Conservation (phyloP, 2,888 invertebrate genomes). For the Nomada fucata region DNA sequence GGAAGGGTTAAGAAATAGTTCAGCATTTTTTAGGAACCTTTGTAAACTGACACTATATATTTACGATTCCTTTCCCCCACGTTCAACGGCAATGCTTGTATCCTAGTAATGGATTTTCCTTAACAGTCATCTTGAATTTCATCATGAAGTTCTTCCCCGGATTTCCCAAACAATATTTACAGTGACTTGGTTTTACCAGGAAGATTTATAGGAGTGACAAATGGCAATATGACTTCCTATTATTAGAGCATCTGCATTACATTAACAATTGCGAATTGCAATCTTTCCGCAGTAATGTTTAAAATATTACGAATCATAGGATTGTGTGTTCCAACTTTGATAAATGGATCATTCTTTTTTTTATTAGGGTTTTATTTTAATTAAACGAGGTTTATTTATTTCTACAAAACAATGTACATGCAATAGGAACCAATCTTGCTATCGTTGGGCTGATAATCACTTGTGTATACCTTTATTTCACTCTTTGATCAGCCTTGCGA, state of each 20-base stretch:
- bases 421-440: not conserved
- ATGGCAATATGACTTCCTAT: not conserved
- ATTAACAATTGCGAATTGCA: not conserved
- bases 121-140: slow-evolving; percentile 2
- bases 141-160: not conserved
- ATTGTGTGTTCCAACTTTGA: not conserved
- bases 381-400: no score
- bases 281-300: not conserved
- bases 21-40: no score
- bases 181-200: not conserved
- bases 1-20: no score
- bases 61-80: not conserved
- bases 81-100: not conserved
- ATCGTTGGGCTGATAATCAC: not conserved
- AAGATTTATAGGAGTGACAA: not conserved
- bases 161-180: not conserved
- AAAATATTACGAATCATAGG: not conserved
- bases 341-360: no score
- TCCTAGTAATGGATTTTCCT: slow-evolving; percentile 16
- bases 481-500: slow-evolving; percentile 84
- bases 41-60: not conserved
- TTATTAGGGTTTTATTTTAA: not conserved
- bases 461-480: slow-evolving; percentile 53
- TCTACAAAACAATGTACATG: not conserved
- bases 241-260: not conserved